Conservation (phyloP, 2,888 invertebrate genomes). For the Drosophila rubida region DNA sequence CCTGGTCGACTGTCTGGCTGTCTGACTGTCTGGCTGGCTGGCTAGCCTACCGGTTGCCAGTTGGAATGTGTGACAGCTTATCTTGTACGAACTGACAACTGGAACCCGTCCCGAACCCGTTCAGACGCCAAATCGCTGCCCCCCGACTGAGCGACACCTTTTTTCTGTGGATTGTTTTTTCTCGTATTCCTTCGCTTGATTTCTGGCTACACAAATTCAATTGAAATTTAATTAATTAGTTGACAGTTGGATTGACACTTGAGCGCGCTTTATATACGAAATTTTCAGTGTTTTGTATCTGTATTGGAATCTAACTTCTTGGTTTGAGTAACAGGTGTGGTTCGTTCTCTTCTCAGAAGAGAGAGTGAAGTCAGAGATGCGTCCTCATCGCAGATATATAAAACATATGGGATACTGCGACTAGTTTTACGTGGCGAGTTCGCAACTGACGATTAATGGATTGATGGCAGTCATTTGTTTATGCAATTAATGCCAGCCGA, state of each 20-base stretch:
- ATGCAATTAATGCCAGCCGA: conserved; percentile 51
- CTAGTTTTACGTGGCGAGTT: conserved; percentile 35
- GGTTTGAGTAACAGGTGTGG: conserved; percentile 66
- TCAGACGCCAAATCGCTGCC: conserved; percentile 20
- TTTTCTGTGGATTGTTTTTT: conserved; percentile 13
- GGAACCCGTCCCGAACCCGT: conserved; percentile 54
- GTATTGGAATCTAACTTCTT: conserved; percentile 24
- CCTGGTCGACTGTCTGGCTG: conserved; percentile 44
- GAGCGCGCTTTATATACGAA: conserved; percentile 54
- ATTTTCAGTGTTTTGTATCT: conserved; percentile 22
- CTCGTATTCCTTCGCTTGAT: conserved; percentile 40
- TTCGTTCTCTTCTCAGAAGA: conserved; percentile 60
- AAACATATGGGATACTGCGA: neutral
- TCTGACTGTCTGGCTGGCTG: no score
- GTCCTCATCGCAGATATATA: neutral
- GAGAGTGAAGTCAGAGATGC: conserved; percentile 22
- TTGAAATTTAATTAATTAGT: conserved; percentile 85
- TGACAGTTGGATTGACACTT: conserved; percentile 83
- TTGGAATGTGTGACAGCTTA: conserved; percentile 83
- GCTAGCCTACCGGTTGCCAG: conserved; percentile 37
- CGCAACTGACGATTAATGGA: conserved; percentile 43
- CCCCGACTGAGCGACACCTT: conserved; percentile 73
- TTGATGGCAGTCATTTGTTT: conserved; percentile 33
- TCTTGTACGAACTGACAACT: conserved; percentile 82
- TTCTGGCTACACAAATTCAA: conserved; percentile 82